These are phyloP conservation scores for Chaenocephalus aceratus DNA, from an alignment of 2,113 vertebrate species.

Conservation along the genomic window DNA sequence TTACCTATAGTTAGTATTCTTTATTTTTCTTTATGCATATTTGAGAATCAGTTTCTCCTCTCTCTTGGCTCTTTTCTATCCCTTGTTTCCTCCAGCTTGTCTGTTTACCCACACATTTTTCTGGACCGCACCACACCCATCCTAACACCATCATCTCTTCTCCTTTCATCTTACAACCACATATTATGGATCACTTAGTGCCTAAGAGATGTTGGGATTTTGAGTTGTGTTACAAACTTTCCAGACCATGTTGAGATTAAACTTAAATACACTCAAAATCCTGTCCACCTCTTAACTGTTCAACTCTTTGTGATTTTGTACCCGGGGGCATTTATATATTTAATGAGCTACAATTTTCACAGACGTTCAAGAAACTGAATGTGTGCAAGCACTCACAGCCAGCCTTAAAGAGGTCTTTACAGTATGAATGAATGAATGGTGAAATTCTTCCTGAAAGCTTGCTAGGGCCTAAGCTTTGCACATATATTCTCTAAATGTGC, in stretches of 20 bases:
- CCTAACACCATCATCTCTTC: background rate
- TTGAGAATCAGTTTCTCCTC: background rate
- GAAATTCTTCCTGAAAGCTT: conserved; percentile 20
- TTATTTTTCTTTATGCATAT: no score
- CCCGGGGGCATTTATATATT: conserved; percentile 33
- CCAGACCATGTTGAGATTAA: conserved; percentile 11
- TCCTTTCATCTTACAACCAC: background rate
- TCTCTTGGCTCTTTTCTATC: background rate
- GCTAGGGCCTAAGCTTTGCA: conserved; percentile 12
- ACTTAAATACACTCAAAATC: conserved; percentile 16
- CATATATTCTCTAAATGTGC: background rate
- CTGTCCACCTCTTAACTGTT: conserved; percentile 42
- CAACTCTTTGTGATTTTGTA: conserved; percentile 21
- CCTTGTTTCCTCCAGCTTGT: background rate
- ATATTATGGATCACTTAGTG: conserved; percentile 2
- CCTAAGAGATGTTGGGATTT: background rate
- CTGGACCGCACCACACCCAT: background rate
- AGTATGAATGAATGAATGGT: conserved; percentile 5
- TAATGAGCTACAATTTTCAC: conserved; percentile 32
- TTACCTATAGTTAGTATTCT: no score
- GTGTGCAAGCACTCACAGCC: conserved; percentile 1
- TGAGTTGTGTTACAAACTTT: conserved; percentile 10
- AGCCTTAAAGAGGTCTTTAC: conserved; percentile 21
- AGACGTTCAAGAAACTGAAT: conserved; percentile 25
- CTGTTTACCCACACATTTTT: background rate